Evolutionary conservation across 2,113 vertebrate genomes (phyloP).

Genomic region (Oryzias celebensis): DNA sequence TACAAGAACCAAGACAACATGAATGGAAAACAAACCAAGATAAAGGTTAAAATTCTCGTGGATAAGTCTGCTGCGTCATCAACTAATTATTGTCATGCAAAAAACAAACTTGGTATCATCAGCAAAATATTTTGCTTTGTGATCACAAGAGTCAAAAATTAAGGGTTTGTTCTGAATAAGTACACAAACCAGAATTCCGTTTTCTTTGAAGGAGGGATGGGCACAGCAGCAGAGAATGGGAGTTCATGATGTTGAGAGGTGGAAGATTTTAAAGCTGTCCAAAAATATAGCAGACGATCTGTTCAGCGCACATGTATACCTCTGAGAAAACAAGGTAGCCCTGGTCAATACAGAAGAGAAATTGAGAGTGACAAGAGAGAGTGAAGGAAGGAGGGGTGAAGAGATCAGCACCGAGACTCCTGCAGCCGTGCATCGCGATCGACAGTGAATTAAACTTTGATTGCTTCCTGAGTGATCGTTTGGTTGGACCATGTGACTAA

Average conservation of each 20-base stretch:
- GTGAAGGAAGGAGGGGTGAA: conserved; percentile 10
- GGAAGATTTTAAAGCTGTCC: conserved; percentile 50
- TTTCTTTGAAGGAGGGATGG: conserved; percentile 28
- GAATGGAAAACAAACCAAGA: too few relatives aligned
- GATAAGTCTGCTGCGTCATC: too few relatives aligned
- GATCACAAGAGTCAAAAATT: too few relatives aligned
- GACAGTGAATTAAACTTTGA: conserved; percentile 62
- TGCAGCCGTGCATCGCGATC: conserved; percentile 49
- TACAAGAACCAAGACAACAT: too few relatives aligned
- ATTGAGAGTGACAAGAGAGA: conserved; percentile 20
- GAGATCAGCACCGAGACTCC: conserved; percentile 12
- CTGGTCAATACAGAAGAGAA: conserved; percentile 33
- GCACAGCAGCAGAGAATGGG: conserved; percentile 28
- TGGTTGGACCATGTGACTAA: conserved; percentile 50
- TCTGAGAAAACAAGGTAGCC: conserved; percentile 27
- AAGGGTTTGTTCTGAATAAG: too few relatives aligned
- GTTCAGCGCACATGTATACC: conserved; percentile 35
- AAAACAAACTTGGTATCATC: too few relatives aligned
- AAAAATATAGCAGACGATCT: conserved; percentile 40
- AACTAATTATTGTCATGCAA: too few relatives aligned
- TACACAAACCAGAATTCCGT: conserved; percentile 33
- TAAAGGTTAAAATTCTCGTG: too few relatives aligned
- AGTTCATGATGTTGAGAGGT: conserved; percentile 27
- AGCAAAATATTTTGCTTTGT: too few relatives aligned
- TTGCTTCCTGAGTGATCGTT: conserved; percentile 57